Conservation (phyloP, 2,797 vertebrate species). For the Jordanella pulchra region DNA sequence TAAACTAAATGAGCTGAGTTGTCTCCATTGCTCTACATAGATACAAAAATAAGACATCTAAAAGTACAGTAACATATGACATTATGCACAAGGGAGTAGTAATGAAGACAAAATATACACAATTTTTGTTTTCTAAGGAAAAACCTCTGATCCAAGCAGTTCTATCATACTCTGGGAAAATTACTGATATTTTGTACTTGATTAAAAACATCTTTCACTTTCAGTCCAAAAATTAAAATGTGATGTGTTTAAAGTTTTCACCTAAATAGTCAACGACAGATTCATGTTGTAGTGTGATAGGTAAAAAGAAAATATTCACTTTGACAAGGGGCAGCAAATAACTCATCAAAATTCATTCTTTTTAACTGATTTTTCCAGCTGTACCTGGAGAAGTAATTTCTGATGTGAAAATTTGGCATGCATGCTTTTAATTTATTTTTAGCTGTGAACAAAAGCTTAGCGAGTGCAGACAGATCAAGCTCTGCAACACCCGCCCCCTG, state of each 20-base stretch:
- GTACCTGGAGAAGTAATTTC: constrained; percentile 11
- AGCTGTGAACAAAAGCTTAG: constrained; percentile 56
- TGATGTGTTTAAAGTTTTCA: background rate
- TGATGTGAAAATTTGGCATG: constrained; percentile 8
- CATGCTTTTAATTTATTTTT: constrained; percentile 52
- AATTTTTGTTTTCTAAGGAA: too few relatives aligned
- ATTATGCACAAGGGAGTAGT: too few relatives aligned
- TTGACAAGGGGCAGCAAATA: background rate
- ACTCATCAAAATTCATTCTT: background rate
- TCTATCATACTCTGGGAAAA: too few relatives aligned
- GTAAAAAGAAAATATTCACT: background rate
- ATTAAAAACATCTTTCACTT: background rate
- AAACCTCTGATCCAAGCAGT: too few relatives aligned
- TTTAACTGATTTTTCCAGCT: constrained; percentile 3
- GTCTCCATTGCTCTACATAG: too few relatives aligned
- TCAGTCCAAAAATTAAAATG: background rate
- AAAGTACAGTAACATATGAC: too few relatives aligned
- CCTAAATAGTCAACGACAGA: background rate
- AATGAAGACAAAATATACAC: too few relatives aligned
- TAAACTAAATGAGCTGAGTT: too few relatives aligned
- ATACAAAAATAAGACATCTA: too few relatives aligned
- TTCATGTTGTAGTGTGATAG: background rate
- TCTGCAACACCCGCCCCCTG: constrained; percentile 22
- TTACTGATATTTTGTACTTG: too few relatives aligned
- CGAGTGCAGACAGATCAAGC: constrained; percentile 34